Base-by-base conservation (phyloP, 2,113 vertebrate genomes). In the Chloropsis cyanopogon region DNA sequence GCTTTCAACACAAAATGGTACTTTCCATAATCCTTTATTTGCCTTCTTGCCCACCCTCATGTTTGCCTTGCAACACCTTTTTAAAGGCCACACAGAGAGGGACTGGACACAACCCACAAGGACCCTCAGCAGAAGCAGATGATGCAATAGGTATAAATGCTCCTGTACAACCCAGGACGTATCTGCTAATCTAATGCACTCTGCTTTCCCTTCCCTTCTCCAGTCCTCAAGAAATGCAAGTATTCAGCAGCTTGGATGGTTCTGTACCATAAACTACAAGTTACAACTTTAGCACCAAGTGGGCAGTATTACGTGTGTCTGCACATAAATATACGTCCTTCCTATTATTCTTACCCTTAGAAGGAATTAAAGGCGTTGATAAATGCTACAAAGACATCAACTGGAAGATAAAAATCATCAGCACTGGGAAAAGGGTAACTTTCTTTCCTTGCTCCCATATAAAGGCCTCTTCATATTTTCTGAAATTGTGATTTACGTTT, bases 231-330 rank as follows among this genome's bases (percentile, higher is more conserved):
- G 37, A 85, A 92, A 76, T 7, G 1, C 37, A 80, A 81, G 15
- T 37, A 87, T 56, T 61, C 61, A 71, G 50, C 49, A 90, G 31
- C 13, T 29, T 31, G 17, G 28, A 60, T 15, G 11, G 47, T 15
- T 78, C 66, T 60, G 31, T 60, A 47, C 35, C 69, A 79, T 14
- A 66, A 54, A 72, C 19, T 31, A 11, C 19, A 60, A 69, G 31
- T 37, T 53, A 60, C 17, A 70, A 39, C 21, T 86, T 91, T 2
- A 82, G 59, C 29, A 78, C 19, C 31, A 87, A 79, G 47, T 17
- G 5, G 3, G 64, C 17, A 65, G 44, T 10, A 42, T 11, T 28
- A 33, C 0, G 2, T 24, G 14, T 2, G 12, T 1, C 0, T 18
- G 46, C 41, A 72, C 28, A 61, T 31, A 85, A 50, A 63, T 0